Percentiles rank a stretch among this genome's conserved stretches.
phyloP scores from a whole-genome alignment of 2,113 vertebrate genomes.

The Dicaeum eximium region DNA sequence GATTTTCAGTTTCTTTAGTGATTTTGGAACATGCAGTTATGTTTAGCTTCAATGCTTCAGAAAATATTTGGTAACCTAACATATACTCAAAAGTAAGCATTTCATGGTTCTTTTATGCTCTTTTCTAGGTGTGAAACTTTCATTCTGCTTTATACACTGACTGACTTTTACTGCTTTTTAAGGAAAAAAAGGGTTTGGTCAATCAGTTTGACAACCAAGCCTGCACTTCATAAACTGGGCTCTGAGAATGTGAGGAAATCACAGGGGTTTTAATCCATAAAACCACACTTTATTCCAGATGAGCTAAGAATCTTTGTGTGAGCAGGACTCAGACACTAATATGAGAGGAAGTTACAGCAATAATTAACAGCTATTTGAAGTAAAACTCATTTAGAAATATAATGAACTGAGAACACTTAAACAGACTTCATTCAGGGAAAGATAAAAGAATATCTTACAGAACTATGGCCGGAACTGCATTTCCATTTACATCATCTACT shows the following conservation, averaged over 20 bases:
- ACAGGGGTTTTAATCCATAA: neutral
- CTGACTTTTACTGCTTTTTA: neutral
- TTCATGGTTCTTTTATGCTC: neutral
- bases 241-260: neutral
- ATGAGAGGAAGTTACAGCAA: neutral
- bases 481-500: neutral
- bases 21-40: neutral
- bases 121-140: neutral
- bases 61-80: neutral
- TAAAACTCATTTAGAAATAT: conserved; percentile 11
- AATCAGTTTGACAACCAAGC: neutral
- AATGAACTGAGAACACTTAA: neutral
- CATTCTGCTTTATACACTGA: neutral
- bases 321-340: neutral
- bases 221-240: neutral
- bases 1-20: neutral
- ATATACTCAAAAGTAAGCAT: neutral
- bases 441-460: neutral
- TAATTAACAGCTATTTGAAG: neutral
- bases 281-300: neutral
- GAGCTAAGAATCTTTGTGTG: neutral
- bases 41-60: neutral
- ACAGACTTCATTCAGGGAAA: neutral
- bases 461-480: neutral
- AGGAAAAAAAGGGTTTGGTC: neutral